phyloP scores from a whole-genome alignment of 2,888 invertebrate genomes.

The Cataglyphis altisquamis region DNA sequence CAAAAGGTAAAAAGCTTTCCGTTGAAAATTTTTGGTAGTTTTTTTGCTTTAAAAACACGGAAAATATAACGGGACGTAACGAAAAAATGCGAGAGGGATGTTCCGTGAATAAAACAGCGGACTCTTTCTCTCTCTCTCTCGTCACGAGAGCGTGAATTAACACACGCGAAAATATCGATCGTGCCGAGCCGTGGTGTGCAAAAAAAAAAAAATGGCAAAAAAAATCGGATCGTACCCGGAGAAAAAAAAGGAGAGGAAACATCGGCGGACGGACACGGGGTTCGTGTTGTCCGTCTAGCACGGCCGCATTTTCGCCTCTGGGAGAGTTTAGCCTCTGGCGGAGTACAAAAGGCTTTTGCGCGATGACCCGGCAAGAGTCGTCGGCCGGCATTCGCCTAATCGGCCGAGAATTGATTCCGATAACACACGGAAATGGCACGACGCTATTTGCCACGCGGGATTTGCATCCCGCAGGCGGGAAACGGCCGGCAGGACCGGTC shows the following conservation, averaged over 20 bases:
- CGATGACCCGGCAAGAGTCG: constrained; percentile 72
- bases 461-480: constrained; percentile 53
- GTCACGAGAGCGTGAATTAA: constrained; percentile 44
- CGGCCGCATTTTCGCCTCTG: constrained; percentile 60
- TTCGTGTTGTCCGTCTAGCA: constrained; percentile 62
- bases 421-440: constrained; percentile 66
- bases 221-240: neutral
- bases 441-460: constrained; percentile 44
- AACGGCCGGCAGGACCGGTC: neutral
- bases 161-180: constrained; percentile 48
- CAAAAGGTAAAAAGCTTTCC: neutral
- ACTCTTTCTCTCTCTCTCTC: neutral
- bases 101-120: neutral
- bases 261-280: constrained; percentile 26
- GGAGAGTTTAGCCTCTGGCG: constrained; percentile 54
- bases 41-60: neutral
- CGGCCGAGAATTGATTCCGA: constrained; percentile 69
- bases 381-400: constrained; percentile 65
- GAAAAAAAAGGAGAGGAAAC: neutral
- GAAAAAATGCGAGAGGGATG: neutral
- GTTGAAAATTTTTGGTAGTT: constrained; percentile 19
- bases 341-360: constrained; percentile 69
- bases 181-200: neutral
- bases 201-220: constrained; percentile 15
- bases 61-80: neutral